These are phyloP conservation scores for Tyrophagus putrescentiae DNA, from an alignment of 1,140 invertebrate genomes.

Conservation along the genomic window DNA sequence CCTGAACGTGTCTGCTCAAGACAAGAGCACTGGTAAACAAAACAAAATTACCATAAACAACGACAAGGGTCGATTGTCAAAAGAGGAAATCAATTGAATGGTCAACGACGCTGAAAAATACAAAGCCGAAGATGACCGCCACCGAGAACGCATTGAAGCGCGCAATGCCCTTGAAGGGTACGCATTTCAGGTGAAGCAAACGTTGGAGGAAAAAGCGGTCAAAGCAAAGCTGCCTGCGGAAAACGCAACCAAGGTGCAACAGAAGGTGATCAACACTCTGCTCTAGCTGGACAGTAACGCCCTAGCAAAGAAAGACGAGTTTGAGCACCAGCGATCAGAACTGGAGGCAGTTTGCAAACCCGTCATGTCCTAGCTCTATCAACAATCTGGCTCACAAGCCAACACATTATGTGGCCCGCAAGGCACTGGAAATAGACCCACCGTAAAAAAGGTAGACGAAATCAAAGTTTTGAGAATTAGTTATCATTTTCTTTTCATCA, in stretches of 20 bases:
- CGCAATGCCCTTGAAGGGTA: conserved; percentile 46
- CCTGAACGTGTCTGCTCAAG: conserved; percentile 41
- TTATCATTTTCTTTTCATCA: too few species aligned
- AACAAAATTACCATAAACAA: conserved; percentile 98
- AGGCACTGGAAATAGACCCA: too few species aligned
- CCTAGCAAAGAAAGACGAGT: conserved; percentile 59
- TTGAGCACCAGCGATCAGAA: conserved; percentile 63
- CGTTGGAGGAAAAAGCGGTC: conserved; percentile 44
- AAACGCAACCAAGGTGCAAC: conserved; percentile 38
- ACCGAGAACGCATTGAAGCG: conserved; percentile 55
- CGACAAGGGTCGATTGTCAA: conserved; percentile 81
- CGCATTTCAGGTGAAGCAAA: conserved; percentile 54
- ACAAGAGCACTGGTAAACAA: conserved; percentile 71
- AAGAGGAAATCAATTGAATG: conserved; percentile 95
- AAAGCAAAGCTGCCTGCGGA: conserved; percentile 41
- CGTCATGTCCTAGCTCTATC: conserved; percentile 60
- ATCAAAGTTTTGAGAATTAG: too few species aligned
- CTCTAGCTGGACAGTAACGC: conserved; percentile 51
- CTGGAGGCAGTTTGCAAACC: conserved; percentile 45
- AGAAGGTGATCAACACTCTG: conserved; percentile 42
- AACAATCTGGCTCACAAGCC: conserved; percentile 44
- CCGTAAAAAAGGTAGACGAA: too few species aligned
- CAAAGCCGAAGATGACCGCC: conserved; percentile 74
- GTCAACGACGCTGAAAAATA: conserved; percentile 94
- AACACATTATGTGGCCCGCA: too few species aligned